Percentiles rank a stretch among this genome's conserved stretches.
phyloP scores from a whole-genome alignment of 2,888 invertebrate genomes.

The Peribatodes rhomboidaria region DNA sequence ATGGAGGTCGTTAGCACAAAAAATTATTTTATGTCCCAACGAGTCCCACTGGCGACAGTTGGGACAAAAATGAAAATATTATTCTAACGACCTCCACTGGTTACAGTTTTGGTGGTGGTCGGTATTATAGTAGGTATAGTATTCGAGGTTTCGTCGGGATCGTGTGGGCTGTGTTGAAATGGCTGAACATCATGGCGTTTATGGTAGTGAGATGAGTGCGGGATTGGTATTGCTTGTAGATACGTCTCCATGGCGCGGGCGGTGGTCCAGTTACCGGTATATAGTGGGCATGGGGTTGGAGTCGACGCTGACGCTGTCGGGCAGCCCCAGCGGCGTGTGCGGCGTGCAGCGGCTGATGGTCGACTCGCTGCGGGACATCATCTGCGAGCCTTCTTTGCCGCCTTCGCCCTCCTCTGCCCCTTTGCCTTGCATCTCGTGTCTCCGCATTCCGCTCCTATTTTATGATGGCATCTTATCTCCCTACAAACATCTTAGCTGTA shows the following conservation, averaged over 20 bases:
- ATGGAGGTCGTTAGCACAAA: too few relatives aligned
- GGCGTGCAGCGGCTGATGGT: constrained; percentile 87
- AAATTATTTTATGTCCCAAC: too few relatives aligned
- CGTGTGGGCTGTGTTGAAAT: too few relatives aligned
- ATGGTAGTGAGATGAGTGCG: not conserved
- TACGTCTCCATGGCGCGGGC: constrained; percentile 68
- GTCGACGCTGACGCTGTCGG: constrained; percentile 94
- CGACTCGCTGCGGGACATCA: constrained; percentile 93
- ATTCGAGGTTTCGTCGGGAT: too few relatives aligned
- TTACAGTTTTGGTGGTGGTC: too few relatives aligned
- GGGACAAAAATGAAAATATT: too few relatives aligned
- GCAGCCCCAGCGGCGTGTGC: constrained; percentile 80
- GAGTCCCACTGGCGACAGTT: too few relatives aligned
- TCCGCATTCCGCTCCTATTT: constrained; percentile 80
- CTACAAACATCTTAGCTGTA: constrained; percentile 80
- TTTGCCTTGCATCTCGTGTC: constrained; percentile 77
- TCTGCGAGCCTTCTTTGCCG: constrained; percentile 81
- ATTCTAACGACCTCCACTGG: too few relatives aligned
- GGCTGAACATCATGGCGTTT: not conserved
- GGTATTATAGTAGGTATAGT: too few relatives aligned
- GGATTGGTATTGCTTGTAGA: constrained; percentile 15
- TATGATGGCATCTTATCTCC: constrained; percentile 79
- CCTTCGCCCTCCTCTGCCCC: constrained; percentile 70
- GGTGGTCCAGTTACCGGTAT: constrained; percentile 90
- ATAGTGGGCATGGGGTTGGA: constrained; percentile 95